Conservation (phyloP, 1,140 invertebrate genomes). For the Campoletis sonorensis region DNA sequence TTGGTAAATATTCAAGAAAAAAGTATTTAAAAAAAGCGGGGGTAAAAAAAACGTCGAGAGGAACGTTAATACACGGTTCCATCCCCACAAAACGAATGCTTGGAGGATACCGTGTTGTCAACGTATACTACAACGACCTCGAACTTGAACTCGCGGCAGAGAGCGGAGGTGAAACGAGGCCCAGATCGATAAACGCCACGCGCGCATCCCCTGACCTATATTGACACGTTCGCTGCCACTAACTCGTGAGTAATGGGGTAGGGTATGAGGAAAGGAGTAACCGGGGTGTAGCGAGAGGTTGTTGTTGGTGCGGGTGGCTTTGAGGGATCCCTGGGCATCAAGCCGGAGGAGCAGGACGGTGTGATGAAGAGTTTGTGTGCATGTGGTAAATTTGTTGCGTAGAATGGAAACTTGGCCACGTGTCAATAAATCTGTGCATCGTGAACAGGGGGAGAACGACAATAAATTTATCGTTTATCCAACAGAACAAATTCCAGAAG, state of each 20-base stretch:
- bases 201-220: constrained; percentile 64
- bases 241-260: not conserved
- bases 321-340: not conserved
- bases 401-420: not conserved
- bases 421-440: not conserved
- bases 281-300: not conserved
- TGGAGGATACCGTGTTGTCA: not conserved
- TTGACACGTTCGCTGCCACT: constrained; percentile 49
- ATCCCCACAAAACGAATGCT: constrained; percentile 1
- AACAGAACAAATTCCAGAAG: too few species aligned
- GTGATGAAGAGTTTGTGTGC: too few species aligned
- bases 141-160: constrained; percentile 64
- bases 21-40: too few species aligned
- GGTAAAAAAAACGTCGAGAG: too few species aligned
- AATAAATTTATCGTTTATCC: not conserved
- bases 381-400: not conserved
- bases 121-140: constrained; percentile 60
- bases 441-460: not conserved
- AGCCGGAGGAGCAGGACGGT: too few species aligned
- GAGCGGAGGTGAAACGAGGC: not conserved
- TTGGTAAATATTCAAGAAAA: too few species aligned
- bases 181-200: constrained; percentile 69
- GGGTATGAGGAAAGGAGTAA: not conserved
- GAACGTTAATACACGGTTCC: constrained; percentile 7
- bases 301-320: not conserved